Percentiles rank a stretch among this genome's conserved stretches.
Evolutionary conservation across 2,888 invertebrate species (phyloP).

Genomic region (Amphipoea lucens): DNA sequence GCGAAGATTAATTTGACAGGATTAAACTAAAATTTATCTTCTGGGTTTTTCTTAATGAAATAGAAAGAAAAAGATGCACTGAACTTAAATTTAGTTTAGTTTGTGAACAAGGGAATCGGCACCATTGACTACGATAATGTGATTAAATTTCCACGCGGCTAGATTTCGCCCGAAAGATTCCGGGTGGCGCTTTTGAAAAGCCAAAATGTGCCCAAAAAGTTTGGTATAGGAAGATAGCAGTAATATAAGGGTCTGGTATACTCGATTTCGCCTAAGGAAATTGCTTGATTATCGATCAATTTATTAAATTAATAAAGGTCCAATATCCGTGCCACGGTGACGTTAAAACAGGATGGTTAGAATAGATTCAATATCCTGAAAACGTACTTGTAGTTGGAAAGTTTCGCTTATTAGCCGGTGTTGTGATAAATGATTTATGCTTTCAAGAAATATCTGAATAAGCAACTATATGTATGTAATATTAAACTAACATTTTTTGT

Average conservation of each 20-base stretch:
- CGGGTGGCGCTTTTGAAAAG: background rate
- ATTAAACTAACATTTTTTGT: background rate
- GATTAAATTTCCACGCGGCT: slow-evolving; percentile 12
- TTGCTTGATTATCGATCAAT: background rate
- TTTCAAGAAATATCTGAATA: slow-evolving; percentile 2
- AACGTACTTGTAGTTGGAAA: slow-evolving; percentile 3
- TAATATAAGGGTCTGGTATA: background rate
- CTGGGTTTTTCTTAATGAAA: too few relatives aligned
- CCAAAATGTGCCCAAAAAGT: slow-evolving; percentile 1
- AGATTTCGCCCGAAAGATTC: background rate
- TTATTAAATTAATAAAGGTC: slow-evolving; percentile 9
- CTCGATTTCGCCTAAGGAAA: background rate
- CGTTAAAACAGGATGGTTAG: slow-evolving; percentile 11
- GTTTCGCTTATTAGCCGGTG: slow-evolving; percentile 10
- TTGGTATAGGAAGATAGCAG: background rate
- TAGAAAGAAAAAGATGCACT: too few relatives aligned
- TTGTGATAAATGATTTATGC: slow-evolving; percentile 27
- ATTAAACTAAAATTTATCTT: too few relatives aligned
- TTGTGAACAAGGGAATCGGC: too few relatives aligned
- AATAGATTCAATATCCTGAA: slow-evolving; percentile 46
- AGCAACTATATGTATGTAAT: background rate
- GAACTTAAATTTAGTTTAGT: too few relatives aligned
- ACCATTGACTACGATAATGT: slow-evolving; percentile 26
- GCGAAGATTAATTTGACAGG: too few relatives aligned
- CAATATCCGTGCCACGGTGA: slow-evolving; percentile 29